Evolutionary conservation across 2,113 vertebrate genomes (phyloP), one percentile per base, ranked within the genome.

Genomic region (Coregonus clupeaformis): DNA sequence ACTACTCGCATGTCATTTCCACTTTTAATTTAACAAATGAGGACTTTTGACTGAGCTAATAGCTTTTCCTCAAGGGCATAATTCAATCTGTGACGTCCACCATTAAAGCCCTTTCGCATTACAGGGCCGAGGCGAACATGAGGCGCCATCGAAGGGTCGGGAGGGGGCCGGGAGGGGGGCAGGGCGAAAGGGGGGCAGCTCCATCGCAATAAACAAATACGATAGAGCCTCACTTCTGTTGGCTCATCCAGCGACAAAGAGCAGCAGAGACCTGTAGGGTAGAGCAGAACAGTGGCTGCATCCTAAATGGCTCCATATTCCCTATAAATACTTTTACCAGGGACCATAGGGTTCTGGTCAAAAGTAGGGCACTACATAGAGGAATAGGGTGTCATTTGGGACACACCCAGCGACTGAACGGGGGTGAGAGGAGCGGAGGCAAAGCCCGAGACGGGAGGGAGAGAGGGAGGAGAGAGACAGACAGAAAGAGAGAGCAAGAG

Each of bases 1-100:
- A 90, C 90, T 84, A 86, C 92, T 90, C 87, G 77, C 88, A 91
- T 92, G 92, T 90, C 91, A 92, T 93, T 92, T 93, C 92, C 91
- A 93, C 90, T 92, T 93, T 92, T 92, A 91, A 92, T 92, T 94
- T 92, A 89, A 88, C 91, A 92, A 92, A 92, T 88, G 91, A 92
- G 81, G 86, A 84, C 90, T 89, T 88, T 90, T 91, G 89, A 91
- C 91, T 84, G 86, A 89, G 90, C 91, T 92, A 93, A 93, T 93
- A 91, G 91, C 90, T 93, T 92, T 92, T 92, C 91, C 92, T 92
- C 91, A 87, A 90, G 90, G 90, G 81, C 90, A 93, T 93, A 93
- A 92, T 93, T 93, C 89, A 93, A 93, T 94, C 90, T 89, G 89
- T 78, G 79, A 91, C 89, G 89, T 93, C 89, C 90, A 90, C 90